Evolutionary conservation across 2,113 vertebrate genomes (phyloP), one percentile per base, ranked within the genome.

Genomic region (Himantopus leucocephalus): DNA sequence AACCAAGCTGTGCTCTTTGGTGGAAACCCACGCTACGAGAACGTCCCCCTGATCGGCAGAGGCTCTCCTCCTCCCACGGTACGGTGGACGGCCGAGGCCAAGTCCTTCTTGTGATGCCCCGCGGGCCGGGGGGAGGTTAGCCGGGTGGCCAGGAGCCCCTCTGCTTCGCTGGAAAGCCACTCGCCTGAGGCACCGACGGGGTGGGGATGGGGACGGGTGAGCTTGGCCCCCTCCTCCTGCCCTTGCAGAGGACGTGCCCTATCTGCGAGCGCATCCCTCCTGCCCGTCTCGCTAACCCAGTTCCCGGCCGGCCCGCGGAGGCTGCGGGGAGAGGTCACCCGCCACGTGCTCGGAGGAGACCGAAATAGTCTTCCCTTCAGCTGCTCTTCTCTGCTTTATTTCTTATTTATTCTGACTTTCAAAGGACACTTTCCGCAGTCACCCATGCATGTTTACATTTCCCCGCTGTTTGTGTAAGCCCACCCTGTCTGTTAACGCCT

Each of bases 11-110:
- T 97, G 73, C 98, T 99, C 75, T 99, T 99, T 0, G 99, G 99
- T 8, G 99, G 99, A 62, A 99, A 99, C 83, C 99, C 99, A 0
- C 99, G 99, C 85, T 99, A 99, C 5, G 99, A 99, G 97, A 99
- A 99, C 16, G 99, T 99, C 60, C 99, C 99, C 6, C 98, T 99
- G 95, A 99, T 99, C 29, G 99, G 99, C 92, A 98, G 99, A 97
- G 99, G 99, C 56, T 99, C 99, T 41, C 99, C 99, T 14, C 99
- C 99, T 10, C 99, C 99, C 88, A 99, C 99, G 98, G 99, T 99
- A 98, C 97, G 98, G 96, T 97, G 97, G 96, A 87, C 86, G 37
- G 93, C 95, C 5, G 78, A 96, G 96, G 97, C 91, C 82, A 95
- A 97, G 32, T 37, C 96, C 22, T 90, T 90, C 90, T 85, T 91